These are phyloP conservation scores for Verasper variegatus DNA, from an alignment of 2,113 vertebrate genomes.

Conservation along the genomic window DNA sequence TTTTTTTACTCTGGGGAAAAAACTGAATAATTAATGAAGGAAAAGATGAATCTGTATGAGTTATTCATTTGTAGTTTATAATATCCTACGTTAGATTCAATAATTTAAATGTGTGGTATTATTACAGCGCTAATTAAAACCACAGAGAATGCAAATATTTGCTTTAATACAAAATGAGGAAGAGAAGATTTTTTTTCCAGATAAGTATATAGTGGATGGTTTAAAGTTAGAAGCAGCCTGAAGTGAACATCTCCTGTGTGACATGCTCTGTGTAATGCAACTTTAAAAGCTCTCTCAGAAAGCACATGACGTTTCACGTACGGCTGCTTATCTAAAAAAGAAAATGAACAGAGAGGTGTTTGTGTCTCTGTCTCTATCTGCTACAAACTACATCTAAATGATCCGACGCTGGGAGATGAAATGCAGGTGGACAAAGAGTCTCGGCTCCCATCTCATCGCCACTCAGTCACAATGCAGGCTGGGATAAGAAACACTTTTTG, in stretches of 20 bases:
- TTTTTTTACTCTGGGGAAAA: conserved; percentile 22
- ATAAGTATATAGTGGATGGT: not conserved
- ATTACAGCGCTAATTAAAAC: conserved; percentile 35
- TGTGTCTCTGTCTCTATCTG: not conserved
- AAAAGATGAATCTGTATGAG: conserved; percentile 40
- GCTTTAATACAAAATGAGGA: not conserved
- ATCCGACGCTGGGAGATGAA: conserved; percentile 9
- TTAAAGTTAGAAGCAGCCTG: conserved; percentile 8
- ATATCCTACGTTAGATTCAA: conserved; percentile 53
- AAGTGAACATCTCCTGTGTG: conserved; percentile 13
- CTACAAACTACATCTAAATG: not conserved
- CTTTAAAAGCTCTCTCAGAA: conserved; percentile 16
- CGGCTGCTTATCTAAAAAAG: conserved; percentile 9
- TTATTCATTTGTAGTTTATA: conserved; percentile 25
- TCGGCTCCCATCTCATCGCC: conserved; percentile 10
- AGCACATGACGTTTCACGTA: conserved; percentile 4
- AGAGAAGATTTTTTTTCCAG: not conserved
- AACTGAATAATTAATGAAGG: conserved; percentile 64
- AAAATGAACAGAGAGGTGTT: not conserved
- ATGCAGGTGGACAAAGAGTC: not conserved
- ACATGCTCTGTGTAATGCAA: conserved; percentile 21
- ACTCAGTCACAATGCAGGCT: conserved; percentile 1
- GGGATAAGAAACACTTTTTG: not conserved
- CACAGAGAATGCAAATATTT: conserved; percentile 17
- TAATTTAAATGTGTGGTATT: conserved; percentile 26